Conservation (phyloP, 2,888 invertebrate genomes). For the Melitaea athalia region DNA sequence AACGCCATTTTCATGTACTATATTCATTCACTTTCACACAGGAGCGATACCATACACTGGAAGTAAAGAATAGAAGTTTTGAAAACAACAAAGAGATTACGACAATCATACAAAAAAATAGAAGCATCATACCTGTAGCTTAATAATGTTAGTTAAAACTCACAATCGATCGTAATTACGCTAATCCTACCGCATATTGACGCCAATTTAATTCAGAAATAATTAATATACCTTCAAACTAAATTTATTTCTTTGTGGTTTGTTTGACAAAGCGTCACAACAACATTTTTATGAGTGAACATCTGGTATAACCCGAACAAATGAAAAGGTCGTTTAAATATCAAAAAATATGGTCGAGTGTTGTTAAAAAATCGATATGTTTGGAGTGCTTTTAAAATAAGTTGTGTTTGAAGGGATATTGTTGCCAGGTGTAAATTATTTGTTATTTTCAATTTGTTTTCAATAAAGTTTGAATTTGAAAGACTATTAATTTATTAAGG, state of each 20-base stretch:
- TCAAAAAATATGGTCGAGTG: background rate
- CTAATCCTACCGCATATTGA: constrained; percentile 18
- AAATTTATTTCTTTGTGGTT: constrained; percentile 10
- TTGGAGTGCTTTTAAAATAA: constrained; percentile 9
- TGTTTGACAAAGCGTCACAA: constrained; percentile 13
- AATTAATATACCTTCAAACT: constrained; percentile 22
- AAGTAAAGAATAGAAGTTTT: constrained; percentile 7
- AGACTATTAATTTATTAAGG: too few species aligned
- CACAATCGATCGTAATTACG: background rate
- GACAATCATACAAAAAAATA: background rate
- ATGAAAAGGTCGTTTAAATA: constrained; percentile 9
- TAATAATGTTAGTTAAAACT: background rate
- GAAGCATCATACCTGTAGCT: constrained; percentile 7
- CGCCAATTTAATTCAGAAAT: constrained; percentile 1
- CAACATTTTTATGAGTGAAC: constrained; percentile 13
- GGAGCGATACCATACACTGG: constrained; percentile 5
- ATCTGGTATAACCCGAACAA: constrained; percentile 17
- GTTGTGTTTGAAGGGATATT: constrained; percentile 5
- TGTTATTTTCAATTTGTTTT: too few species aligned
- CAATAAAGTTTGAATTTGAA: too few species aligned
- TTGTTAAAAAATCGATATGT: constrained; percentile 19
- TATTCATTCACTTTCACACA: constrained; percentile 11
- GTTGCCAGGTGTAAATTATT: constrained; percentile 8
- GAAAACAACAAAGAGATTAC: constrained; percentile 6
- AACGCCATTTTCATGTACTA: constrained; percentile 65